Conservation (phyloP, 2,797 vertebrate species). For the Lateolabrax maculatus region DNA sequence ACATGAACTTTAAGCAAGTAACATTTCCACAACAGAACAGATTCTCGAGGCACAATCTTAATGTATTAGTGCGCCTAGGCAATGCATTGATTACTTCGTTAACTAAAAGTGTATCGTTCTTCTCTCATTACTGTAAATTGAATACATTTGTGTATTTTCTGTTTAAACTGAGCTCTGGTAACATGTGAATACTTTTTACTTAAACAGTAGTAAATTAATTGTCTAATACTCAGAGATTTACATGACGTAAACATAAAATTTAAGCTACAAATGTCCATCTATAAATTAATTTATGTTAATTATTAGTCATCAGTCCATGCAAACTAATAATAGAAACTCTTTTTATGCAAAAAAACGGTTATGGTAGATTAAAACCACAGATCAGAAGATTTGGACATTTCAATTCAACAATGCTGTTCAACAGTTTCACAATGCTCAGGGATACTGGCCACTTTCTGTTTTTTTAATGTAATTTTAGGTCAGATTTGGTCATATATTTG, state of each 20-base stretch:
- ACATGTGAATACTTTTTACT: background rate
- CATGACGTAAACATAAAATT: background rate
- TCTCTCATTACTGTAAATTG: background rate
- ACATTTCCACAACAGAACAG: background rate
- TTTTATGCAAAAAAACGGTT: background rate
- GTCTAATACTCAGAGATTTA: background rate
- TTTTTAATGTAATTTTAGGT: background rate
- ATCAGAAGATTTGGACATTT: too few relatives aligned
- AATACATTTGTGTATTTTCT: background rate
- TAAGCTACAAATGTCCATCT: background rate
- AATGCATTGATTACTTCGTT: background rate
- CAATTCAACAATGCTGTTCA: too few relatives aligned
- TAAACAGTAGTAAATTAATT: background rate
- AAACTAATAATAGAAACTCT: background rate
- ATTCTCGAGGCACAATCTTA: background rate
- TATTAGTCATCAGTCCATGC: background rate
- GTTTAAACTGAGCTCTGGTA: background rate
- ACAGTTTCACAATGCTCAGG: background rate
- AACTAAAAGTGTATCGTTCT: too few relatives aligned
- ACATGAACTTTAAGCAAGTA: background rate
- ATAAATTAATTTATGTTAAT: background rate
- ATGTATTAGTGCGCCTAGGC: background rate
- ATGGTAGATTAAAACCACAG: background rate
- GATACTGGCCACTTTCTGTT: too few relatives aligned
- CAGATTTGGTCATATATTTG: background rate